phyloP scores from a whole-genome alignment of 2,113 vertebrate genomes.

The Naja naja region DNA sequence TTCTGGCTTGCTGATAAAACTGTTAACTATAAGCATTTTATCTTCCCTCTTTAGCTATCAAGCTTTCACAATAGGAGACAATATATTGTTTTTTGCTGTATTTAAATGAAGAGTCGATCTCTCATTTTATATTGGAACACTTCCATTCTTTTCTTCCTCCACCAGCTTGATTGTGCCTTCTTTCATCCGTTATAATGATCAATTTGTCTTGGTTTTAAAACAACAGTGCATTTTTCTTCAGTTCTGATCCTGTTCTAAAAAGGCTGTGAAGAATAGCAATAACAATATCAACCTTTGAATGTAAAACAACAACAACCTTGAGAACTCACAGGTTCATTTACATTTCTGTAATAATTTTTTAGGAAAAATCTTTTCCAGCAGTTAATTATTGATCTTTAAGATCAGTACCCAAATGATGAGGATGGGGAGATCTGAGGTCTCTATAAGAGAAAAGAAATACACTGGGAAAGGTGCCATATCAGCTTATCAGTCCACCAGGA shows the following conservation, averaged over 20 bases:
- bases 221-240: constrained; percentile 19
- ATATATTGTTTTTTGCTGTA: constrained; percentile 30
- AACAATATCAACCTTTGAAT: constrained; percentile 1
- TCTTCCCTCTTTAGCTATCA: constrained; percentile 40
- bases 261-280: not conserved
- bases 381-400: not conserved
- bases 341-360: not conserved
- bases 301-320: not conserved
- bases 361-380: not conserved
- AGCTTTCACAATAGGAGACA: constrained; percentile 42
- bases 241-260: constrained; percentile 26
- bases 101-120: constrained; percentile 41
- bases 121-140: constrained; percentile 44
- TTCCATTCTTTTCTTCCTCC: constrained; percentile 18
- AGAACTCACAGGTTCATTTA: not conserved
- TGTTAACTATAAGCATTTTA: constrained; percentile 51
- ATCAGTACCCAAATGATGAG: not conserved
- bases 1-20: constrained; percentile 43
- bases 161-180: not conserved
- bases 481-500: not conserved
- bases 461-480: not conserved
- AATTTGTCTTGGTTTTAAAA: constrained; percentile 36
- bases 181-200: constrained; percentile 5
- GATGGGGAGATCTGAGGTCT: not conserved
- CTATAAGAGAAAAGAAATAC: not conserved